These are phyloP conservation scores for Glaucidium brasilianum DNA, from an alignment of 2,113 vertebrate genomes.

Conservation along the genomic window DNA sequence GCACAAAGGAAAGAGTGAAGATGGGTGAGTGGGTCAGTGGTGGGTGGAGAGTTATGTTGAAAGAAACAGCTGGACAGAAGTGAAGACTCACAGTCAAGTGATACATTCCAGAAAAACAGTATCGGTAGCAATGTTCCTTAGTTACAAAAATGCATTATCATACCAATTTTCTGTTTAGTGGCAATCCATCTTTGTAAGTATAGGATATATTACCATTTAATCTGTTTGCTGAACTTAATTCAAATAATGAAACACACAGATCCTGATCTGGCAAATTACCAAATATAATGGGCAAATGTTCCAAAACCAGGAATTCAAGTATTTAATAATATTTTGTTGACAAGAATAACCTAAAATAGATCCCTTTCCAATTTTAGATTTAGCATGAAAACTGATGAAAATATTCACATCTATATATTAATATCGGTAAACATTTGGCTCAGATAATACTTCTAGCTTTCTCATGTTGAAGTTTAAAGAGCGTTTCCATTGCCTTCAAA, in stretches of 20 bases:
- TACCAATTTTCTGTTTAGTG: neutral
- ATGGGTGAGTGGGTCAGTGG: neutral
- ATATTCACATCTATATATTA: neutral
- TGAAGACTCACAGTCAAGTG: neutral
- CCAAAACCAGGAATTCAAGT: neutral
- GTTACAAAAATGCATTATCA: neutral
- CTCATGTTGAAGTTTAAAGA: neutral
- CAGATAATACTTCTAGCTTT: neutral
- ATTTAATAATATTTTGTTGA: neutral
- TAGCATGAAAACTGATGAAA: neutral
- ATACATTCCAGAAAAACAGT: neutral
- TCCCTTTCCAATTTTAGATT: neutral
- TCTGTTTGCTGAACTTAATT: neutral
- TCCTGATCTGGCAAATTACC: neutral
- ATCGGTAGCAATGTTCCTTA: neutral
- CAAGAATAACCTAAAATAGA: neutral
- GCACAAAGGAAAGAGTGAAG: accelerated
- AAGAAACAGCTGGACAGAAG: neutral
- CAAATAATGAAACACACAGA: neutral
- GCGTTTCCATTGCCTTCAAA: neutral
- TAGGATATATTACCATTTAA: neutral
- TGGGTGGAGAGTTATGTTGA: neutral
- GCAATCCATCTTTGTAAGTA: neutral
- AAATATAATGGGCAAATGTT: neutral
- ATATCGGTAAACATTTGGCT: neutral